Base-by-base conservation (phyloP, 2,113 vertebrate species). In the Psophia crepitans region DNA sequence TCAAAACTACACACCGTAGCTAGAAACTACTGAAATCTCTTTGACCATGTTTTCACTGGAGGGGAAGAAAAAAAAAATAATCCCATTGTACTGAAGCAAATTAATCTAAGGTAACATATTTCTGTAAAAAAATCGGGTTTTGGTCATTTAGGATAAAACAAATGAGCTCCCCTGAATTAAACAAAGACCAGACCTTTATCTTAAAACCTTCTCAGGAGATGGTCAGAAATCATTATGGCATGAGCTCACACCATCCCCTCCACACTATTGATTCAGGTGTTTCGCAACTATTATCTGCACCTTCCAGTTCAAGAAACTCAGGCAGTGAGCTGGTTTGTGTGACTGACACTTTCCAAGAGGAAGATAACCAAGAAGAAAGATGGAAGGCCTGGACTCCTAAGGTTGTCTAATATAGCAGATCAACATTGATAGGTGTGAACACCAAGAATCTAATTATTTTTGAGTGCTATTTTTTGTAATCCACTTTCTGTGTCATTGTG, bases 91-190 rank as follows among this genome's bases (percentile, higher is more conserved):
- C 22, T 64, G 15, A 85, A 82, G 32, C 18, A 91, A 54, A 71
- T 77, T 49, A 68, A 35, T n/a, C 15, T 23, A 41, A 54, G 6
- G 26, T 23, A 64, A 39, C 12, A 75, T 46, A n/a, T 23, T n/a
- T 49, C 18, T 37, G 43, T 84, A 89, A 93, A 84, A 16, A 81
- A 84, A 84, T 22, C 6, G 84, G 39, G 23, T 91, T 74, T 89
- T 58, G 20, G 51, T 69, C 6, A 48, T 60, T 61, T 33, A 58
- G 30, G n/a, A 57, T 57, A 78, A 87, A 65, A 84, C 9, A 2
- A 69, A 77, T 4, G 2, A 54, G 43, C 9, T 58, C 46, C 80
- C 30, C 26, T 74, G 68, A 84, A 77, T 35, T 61, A 51, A 43
- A 46, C 1, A 1, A 64, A 91, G 21, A 61, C 5, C 35, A 57